phyloP scores from a whole-genome alignment of 1,140 invertebrate species.

The Palaemon carinicauda region DNA sequence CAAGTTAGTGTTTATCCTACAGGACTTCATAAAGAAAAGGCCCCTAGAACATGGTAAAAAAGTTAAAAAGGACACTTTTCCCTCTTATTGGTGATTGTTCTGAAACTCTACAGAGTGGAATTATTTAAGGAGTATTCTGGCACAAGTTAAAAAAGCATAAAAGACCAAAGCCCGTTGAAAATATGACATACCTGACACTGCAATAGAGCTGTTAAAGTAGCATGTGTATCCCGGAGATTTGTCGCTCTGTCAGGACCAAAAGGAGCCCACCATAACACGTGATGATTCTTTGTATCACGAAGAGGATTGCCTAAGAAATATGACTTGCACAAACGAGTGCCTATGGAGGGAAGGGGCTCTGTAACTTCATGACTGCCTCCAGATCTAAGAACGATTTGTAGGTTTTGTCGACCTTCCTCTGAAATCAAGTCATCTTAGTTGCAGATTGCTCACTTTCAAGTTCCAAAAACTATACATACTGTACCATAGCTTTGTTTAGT shows the following conservation, averaged over 20 bases:
- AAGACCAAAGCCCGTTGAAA: too few species aligned
- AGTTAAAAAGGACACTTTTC: too few species aligned
- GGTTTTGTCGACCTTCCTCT: conserved; percentile 54
- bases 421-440: neutral
- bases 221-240: conserved; percentile 56
- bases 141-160: too few species aligned
- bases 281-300: conserved; percentile 45
- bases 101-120: too few species aligned
- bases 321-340: conserved; percentile 46
- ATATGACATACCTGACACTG: conserved; percentile 45
- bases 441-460: too few species aligned
- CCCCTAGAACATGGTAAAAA: too few species aligned
- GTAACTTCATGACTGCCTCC: conserved; percentile 54
- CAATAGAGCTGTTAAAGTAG: conserved; percentile 52
- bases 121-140: too few species aligned
- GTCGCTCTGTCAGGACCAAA: conserved; percentile 54
- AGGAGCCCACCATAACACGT: conserved; percentile 57
- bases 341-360: conserved; percentile 38
- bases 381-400: conserved; percentile 46
- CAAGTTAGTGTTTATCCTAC: too few species aligned
- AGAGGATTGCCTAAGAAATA: conserved; percentile 52
- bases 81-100: too few species aligned
- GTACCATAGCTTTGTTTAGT: too few species aligned
- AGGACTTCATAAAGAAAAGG: too few species aligned
- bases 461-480: too few species aligned